These are phyloP conservation scores for Oikopleura vanhoeffeni DNA, from an alignment of 23 tunicate species.

Conservation along the genomic window DNA sequence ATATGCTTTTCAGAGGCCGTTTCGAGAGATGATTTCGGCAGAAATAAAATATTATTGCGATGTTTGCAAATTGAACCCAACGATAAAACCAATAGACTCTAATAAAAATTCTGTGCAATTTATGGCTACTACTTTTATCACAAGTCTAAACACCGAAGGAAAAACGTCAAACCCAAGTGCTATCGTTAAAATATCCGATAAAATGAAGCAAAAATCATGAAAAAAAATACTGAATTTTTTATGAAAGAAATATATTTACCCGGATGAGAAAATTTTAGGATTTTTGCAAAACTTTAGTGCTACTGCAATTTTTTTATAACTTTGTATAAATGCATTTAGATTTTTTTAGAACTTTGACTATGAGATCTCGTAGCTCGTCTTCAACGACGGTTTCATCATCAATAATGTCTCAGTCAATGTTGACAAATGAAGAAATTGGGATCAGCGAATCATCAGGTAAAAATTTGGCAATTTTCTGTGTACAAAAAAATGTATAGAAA, in stretches of 20 bases:
- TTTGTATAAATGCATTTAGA: no score
- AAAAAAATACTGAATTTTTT: no score
- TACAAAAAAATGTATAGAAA: no score
- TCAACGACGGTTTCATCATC: not conserved
- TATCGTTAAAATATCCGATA: not conserved
- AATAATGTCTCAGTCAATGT: not conserved
- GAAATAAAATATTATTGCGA: not conserved
- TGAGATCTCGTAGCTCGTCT: conserved; percentile 13
- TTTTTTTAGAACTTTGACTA: no score
- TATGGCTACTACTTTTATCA: not conserved
- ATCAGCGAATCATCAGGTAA: not conserved
- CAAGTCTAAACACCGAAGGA: not conserved
- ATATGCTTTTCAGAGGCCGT: not conserved
- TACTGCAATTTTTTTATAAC: no score
- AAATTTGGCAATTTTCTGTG: no score
- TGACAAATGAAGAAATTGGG: conserved; percentile 8
- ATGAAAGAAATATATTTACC: no score
- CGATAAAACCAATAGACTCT: not conserved
- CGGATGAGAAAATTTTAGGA: no score
- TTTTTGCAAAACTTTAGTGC: no score
- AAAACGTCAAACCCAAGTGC: not conserved
- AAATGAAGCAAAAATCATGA: not conserved
- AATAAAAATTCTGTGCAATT: not conserved
- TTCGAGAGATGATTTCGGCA: not conserved
- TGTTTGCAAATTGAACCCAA: not conserved